Conservation (phyloP, 2,888 invertebrate species). For the Drosophila nr. perissopoda region DNA sequence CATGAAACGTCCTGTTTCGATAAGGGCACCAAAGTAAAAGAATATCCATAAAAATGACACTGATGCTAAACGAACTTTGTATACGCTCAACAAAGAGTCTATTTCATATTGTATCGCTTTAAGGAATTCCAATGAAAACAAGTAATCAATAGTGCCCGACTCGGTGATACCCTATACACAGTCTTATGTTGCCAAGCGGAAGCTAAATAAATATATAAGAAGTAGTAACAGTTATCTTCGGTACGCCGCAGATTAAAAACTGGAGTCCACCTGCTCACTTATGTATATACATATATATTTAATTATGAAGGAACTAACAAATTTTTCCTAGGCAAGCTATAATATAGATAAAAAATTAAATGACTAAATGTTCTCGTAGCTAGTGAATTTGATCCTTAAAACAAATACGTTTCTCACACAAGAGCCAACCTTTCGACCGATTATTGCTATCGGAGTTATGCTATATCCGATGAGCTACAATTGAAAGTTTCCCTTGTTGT, state of each 20-base stretch:
- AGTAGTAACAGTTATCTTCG: neutral
- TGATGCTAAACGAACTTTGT: constrained; percentile 7
- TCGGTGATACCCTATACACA: neutral
- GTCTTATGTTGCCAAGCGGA: neutral
- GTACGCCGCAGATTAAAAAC: too few species aligned
- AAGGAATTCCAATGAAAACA: neutral
- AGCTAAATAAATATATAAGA: neutral
- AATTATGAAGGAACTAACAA: neutral
- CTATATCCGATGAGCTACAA: neutral
- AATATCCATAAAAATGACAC: constrained; percentile 1
- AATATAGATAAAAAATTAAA: neutral
- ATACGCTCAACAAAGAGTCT: constrained; percentile 10
- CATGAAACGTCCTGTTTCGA: constrained; percentile 67
- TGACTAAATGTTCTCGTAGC: neutral
- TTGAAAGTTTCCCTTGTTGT: neutral
- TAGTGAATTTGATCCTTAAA: neutral
- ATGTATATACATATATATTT: neutral
- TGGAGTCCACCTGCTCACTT: neutral
- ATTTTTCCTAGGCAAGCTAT: neutral
- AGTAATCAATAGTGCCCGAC: neutral
- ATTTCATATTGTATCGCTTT: neutral
- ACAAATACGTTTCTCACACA: neutral
- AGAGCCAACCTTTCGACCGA: neutral
- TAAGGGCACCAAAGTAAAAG: constrained; percentile 16
- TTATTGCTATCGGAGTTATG: neutral